phyloP scores from a whole-genome alignment of 2,888 invertebrate species.

The Drosophila merina region DNA sequence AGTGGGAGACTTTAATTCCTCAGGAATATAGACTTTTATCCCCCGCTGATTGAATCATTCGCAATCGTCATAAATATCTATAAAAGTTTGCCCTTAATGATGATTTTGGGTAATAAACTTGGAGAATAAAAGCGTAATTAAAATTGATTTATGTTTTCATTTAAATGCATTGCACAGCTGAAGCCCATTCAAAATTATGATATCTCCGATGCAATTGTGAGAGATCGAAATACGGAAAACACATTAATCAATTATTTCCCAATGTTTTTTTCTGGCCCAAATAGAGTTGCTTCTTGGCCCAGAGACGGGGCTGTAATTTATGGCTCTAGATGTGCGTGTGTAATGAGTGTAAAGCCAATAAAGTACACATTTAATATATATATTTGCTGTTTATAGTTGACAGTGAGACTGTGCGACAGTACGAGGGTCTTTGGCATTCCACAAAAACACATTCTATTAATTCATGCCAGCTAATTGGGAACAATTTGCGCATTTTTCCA shows the following conservation, averaged over 20 bases:
- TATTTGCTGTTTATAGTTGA: slow-evolving; percentile 24
- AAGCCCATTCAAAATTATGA: slow-evolving; percentile 1
- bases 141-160: slow-evolving; percentile 68
- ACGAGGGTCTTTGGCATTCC: slow-evolving; percentile 57
- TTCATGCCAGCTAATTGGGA: slow-evolving; percentile 50
- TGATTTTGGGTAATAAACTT: slow-evolving; percentile 2
- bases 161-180: slow-evolving; percentile 49
- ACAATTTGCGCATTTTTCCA: slow-evolving; percentile 48
- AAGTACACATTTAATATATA: slow-evolving; percentile 34
- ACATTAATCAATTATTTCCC: slow-evolving; percentile 32
- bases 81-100: slow-evolving; percentile 2
- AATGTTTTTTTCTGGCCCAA: slow-evolving; percentile 14
- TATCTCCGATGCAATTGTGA: slow-evolving; percentile 18
- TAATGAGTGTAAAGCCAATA: slow-evolving; percentile 56
- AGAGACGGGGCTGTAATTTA: slow-evolving; percentile 13
- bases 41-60: slow-evolving; percentile 13
- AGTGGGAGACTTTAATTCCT: too few species aligned
- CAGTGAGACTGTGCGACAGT: not conserved
- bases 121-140: slow-evolving; percentile 52
- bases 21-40: not conserved
- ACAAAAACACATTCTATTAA: slow-evolving; percentile 53
- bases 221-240: not conserved
- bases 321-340: slow-evolving; percentile 25
- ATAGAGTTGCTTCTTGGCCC: slow-evolving; percentile 13
- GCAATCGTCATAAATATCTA: slow-evolving; percentile 13